phyloP scores from a whole-genome alignment of 1,140 invertebrate species.

The Brachionus calyciflorus region DNA sequence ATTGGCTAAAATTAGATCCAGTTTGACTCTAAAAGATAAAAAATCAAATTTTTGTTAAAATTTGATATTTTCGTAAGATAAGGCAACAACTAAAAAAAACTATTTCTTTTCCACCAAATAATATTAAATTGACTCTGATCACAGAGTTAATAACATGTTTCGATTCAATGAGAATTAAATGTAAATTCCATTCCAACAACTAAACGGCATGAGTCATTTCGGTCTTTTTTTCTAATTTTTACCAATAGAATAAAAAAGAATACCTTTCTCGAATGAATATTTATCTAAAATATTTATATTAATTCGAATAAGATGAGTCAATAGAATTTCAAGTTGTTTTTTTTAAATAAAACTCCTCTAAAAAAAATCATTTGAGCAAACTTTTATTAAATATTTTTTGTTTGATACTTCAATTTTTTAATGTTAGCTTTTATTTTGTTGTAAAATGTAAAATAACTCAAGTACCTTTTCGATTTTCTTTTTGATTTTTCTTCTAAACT shows the following conservation, averaged over 20 bases:
- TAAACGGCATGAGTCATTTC: slow-evolving; percentile 10
- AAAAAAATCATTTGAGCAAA: slow-evolving; percentile 38
- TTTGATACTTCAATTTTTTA: background rate
- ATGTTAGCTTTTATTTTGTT: too few species aligned
- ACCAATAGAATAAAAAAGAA: too few species aligned
- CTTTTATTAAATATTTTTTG: background rate
- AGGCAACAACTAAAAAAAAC: background rate
- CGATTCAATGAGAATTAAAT: too few species aligned
- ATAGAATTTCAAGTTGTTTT: slow-evolving; percentile 38
- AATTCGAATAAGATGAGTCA: background rate
- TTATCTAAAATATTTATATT: slow-evolving; percentile 37
- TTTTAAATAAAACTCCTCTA: too few species aligned
- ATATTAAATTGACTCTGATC: background rate
- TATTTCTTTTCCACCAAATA: background rate
- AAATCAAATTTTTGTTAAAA: background rate
- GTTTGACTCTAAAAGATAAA: background rate
- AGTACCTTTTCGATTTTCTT: background rate
- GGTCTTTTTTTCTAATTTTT: background rate
- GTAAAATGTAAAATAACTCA: background rate
- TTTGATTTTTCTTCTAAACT: background rate
- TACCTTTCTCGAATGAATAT: background rate
- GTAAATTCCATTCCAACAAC: background rate
- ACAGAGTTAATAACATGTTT: slow-evolving; percentile 40
- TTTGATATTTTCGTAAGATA: slow-evolving; percentile 12
- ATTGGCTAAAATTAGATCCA: background rate